Percentiles rank a stretch among this genome's conserved stretches.
Evolutionary conservation across 2,888 invertebrate species (phyloP).

Genomic region (Synanthedon tipuliformis): DNA sequence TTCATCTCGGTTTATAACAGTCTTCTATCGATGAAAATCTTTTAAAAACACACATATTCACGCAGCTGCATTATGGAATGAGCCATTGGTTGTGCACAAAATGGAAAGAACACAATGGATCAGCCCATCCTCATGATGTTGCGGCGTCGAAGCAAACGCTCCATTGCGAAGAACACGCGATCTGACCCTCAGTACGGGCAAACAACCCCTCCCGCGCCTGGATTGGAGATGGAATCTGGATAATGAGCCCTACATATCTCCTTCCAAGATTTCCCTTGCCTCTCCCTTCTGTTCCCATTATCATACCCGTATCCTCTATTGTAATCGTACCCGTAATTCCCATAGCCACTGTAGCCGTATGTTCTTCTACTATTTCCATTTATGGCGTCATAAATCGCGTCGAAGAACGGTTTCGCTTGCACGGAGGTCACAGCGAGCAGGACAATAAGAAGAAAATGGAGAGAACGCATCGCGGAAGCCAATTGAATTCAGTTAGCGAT

Average conservation of each 20-base stretch:
- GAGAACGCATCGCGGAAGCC: slow-evolving; percentile 56
- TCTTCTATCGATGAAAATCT: background rate
- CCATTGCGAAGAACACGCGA: slow-evolving; percentile 69
- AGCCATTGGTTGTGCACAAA: slow-evolving; percentile 1
- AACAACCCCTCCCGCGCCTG: slow-evolving; percentile 69
- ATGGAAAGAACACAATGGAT: slow-evolving; percentile 15
- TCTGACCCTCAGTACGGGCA: slow-evolving; percentile 73
- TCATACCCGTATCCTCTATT: slow-evolving; percentile 19
- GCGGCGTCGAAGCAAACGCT: slow-evolving; percentile 60
- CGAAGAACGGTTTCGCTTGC: slow-evolving; percentile 54
- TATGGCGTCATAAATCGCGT: slow-evolving; percentile 57
- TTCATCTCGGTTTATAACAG: background rate
- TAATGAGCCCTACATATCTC: slow-evolving; percentile 77
- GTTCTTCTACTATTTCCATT: slow-evolving; percentile 49
- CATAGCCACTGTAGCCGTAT: slow-evolving; percentile 42
- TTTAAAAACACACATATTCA: background rate
- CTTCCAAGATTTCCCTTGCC: slow-evolving; percentile 71
- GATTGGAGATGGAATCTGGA: slow-evolving; percentile 64
- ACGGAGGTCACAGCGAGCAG: slow-evolving; percentile 21
- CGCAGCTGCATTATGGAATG: background rate
- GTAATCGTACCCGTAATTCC: slow-evolving; percentile 30
- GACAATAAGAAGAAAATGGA: slow-evolving; percentile 23
- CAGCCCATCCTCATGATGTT: slow-evolving; percentile 66
- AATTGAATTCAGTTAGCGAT: slow-evolving; percentile 62
- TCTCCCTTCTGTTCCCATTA: slow-evolving; percentile 20